phyloP scores from a whole-genome alignment of 1,140 invertebrate species.

The Drosophila equinoxialis region DNA sequence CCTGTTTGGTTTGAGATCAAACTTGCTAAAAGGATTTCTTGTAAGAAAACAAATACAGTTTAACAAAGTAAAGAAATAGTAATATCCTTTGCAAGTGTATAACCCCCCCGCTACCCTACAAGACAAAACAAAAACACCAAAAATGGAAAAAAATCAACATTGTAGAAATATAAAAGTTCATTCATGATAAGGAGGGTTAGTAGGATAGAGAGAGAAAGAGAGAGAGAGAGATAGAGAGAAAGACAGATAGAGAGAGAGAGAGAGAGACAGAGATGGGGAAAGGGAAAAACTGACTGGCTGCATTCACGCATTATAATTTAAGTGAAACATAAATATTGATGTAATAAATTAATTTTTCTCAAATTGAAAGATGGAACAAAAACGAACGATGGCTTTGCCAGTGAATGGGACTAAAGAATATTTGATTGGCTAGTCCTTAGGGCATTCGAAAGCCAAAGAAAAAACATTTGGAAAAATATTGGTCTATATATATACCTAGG shows the following conservation, averaged over 20 bases:
- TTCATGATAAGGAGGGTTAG: not conserved
- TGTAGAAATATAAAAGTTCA: constrained; percentile 57
- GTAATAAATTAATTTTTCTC: constrained; percentile 79
- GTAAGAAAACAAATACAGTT: too few species aligned
- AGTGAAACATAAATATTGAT: constrained; percentile 82
- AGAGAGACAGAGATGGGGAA: constrained; percentile 25
- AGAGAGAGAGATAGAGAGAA: constrained; percentile 38
- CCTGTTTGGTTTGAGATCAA: too few species aligned
- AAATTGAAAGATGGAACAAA: constrained; percentile 61
- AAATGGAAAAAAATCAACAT: constrained; percentile 26
- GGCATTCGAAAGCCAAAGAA: not conserved
- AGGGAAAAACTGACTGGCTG: constrained; percentile 47
- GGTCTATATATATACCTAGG: too few species aligned
- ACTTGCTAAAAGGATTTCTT: too few species aligned
- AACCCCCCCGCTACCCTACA: too few species aligned
- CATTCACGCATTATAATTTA: constrained; percentile 82
- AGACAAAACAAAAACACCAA: constrained; percentile 5
- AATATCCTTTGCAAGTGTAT: too few species aligned
- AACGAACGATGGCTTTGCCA: not conserved
- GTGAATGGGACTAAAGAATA: constrained; percentile 17
- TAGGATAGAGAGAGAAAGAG: constrained; percentile 36
- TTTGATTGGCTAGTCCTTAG: constrained; percentile 16
- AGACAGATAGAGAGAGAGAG: constrained; percentile 36
- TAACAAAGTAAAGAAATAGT: too few species aligned
- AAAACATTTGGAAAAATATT: not conserved